These are phyloP conservation scores for Thamnophis sirtalis DNA, from an alignment of 2,113 vertebrate species.

Conservation along the genomic window DNA sequence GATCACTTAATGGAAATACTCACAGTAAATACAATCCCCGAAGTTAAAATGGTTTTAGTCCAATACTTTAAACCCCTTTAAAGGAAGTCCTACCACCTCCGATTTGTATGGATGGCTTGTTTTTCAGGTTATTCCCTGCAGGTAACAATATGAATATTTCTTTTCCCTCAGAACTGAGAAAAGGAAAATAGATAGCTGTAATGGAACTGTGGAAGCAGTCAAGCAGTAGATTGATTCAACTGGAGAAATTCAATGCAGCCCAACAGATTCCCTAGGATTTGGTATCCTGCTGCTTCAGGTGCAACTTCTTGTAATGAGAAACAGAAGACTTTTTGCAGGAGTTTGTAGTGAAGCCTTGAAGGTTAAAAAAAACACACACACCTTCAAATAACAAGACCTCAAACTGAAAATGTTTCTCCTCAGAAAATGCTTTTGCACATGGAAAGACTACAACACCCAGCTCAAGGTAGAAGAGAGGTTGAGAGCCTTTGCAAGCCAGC, in stretches of 20 bases:
- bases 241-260: slow-evolving; percentile 66
- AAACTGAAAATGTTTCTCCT: slow-evolving; percentile 39
- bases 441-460: slow-evolving; percentile 14
- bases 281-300: slow-evolving; percentile 54
- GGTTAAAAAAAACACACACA: slow-evolving; percentile 16
- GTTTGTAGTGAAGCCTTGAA: slow-evolving; percentile 44
- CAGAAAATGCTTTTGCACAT: slow-evolving; percentile 42
- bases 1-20: slow-evolving; percentile 40
- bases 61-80: slow-evolving; percentile 45
- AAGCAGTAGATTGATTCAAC: slow-evolving; percentile 72
- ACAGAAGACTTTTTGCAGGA: slow-evolving; percentile 62
- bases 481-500: slow-evolving; percentile 30
- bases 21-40: slow-evolving; percentile 43
- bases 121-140: slow-evolving; percentile 55
- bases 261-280: slow-evolving; percentile 63
- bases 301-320: slow-evolving; percentile 68
- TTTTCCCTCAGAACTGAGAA: slow-evolving; percentile 39
- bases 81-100: slow-evolving; percentile 42
- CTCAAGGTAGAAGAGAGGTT: slow-evolving; percentile 30
- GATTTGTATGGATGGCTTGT: slow-evolving; percentile 44
- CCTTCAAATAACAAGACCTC: not conserved
- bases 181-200: slow-evolving; percentile 65
- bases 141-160: slow-evolving; percentile 48
- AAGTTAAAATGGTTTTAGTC: slow-evolving; percentile 58
- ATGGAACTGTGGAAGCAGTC: slow-evolving; percentile 60